Conservation (phyloP, 2,797 vertebrate species). For the Scleropages formosus region DNA sequence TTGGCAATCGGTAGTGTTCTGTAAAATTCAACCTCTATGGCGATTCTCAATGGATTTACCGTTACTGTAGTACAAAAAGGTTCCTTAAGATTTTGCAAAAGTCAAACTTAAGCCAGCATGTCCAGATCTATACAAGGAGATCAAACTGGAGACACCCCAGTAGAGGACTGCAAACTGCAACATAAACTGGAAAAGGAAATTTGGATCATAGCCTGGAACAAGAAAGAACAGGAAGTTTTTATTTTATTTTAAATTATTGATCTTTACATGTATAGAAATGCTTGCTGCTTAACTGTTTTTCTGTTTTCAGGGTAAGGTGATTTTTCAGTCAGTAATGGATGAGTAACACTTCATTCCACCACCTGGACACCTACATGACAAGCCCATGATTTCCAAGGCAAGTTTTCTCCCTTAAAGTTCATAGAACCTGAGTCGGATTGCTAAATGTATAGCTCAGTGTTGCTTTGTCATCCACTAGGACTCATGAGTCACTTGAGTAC, state of each 20-base stretch:
- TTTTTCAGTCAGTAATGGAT: background rate
- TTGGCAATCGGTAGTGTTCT: background rate
- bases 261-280: background rate
- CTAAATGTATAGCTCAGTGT: no score
- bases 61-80: conserved; percentile 19
- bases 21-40: conserved; percentile 4
- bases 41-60: conserved; percentile 18
- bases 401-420: no score
- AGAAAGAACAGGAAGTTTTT: background rate
- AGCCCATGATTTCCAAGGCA: background rate
- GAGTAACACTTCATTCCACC: background rate
- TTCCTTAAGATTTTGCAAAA: background rate
- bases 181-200: conserved; percentile 28
- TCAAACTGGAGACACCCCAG: conserved; percentile 8
- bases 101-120: conserved; percentile 16
- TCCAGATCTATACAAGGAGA: conserved; percentile 23
- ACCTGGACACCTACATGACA: background rate
- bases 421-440: no score
- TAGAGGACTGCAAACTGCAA: conserved; percentile 20
- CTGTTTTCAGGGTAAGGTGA: conserved; percentile 68
- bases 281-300: conserved; percentile 48
- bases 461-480: no score
- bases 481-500: no score
- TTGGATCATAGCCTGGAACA: conserved; percentile 1
- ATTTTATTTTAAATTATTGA: background rate